Evolutionary conservation across 2,113 vertebrate species (phyloP).

Genomic region (Recurvirostra avosetta): DNA sequence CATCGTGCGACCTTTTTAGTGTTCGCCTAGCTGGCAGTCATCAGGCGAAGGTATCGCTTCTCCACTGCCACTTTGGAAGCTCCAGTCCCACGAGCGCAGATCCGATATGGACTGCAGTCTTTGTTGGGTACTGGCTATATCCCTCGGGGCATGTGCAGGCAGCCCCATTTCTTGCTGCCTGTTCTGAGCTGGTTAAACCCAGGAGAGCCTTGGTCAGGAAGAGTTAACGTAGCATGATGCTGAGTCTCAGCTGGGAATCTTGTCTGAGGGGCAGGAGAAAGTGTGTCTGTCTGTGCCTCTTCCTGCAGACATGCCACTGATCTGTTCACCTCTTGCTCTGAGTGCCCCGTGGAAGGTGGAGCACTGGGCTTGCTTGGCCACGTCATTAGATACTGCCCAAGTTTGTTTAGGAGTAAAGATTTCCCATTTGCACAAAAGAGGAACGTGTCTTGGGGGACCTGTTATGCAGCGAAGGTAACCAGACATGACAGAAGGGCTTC

Average conservation of each 20-base stretch:
- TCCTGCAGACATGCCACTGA: not conserved
- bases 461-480: not conserved
- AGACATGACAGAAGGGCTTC: not conserved
- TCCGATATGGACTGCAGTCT: not conserved
- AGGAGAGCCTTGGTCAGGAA: not conserved
- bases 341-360: not conserved
- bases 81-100: not conserved
- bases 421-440: not conserved
- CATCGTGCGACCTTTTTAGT: not conserved
- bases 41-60: not conserved
- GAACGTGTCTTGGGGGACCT: not conserved
- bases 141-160: not conserved
- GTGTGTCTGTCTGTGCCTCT: not conserved
- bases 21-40: not conserved
- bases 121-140: not conserved
- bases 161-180: too few relatives aligned
- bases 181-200: not conserved
- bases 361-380: not conserved
- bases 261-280: not conserved
- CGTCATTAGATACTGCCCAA: not conserved
- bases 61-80: not conserved
- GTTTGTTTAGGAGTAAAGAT: not conserved
- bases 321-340: not conserved
- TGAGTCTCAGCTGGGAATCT: not conserved
- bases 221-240: not conserved